A percentile compares a stretch with the other conserved stretches of the same genome.
phyloP scores from a whole-genome alignment of 2,113 vertebrate genomes.

The Parotia lawesii region DNA sequence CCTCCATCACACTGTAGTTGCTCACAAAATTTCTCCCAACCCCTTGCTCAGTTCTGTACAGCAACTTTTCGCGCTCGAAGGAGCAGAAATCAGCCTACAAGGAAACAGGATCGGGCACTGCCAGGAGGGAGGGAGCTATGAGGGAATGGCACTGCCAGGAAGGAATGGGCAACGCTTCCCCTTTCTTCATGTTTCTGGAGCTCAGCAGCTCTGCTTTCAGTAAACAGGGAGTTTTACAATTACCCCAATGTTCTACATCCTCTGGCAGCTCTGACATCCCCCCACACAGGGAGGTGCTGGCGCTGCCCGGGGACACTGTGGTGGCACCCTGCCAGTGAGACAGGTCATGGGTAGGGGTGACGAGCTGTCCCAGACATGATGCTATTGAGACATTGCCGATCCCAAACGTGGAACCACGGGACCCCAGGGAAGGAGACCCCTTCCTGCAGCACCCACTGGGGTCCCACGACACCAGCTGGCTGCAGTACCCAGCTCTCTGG shows the following conservation, averaged over 20 bases:
- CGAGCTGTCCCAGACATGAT: rapidly evolving
- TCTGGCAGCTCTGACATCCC: neutral
- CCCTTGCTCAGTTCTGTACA: rapidly evolving
- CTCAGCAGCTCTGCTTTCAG: neutral
- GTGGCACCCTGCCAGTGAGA: neutral
- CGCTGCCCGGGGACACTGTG: rapidly evolving
- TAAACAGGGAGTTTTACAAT: neutral
- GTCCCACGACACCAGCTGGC: rapidly evolving
- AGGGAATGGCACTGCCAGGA: neutral
- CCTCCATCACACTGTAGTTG: rapidly evolving
- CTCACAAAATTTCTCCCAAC: neutral
- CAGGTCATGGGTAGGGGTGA: neutral
- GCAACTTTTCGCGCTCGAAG: neutral
- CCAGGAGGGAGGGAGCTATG: neutral
- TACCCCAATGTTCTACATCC: rapidly evolving
- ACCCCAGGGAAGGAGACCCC: neutral
- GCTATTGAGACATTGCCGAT: neutral
- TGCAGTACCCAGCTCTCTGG: neutral
- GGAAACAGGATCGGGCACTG: neutral
- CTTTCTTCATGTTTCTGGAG: neutral
- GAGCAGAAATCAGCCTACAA: neutral
- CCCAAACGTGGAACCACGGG: neutral
- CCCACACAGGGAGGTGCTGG: neutral
- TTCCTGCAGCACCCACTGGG: neutral
- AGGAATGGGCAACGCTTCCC: neutral